Evolutionary conservation across 2,797 vertebrate genomes (phyloP).

Genomic region (Catostomus latipinnis): DNA sequence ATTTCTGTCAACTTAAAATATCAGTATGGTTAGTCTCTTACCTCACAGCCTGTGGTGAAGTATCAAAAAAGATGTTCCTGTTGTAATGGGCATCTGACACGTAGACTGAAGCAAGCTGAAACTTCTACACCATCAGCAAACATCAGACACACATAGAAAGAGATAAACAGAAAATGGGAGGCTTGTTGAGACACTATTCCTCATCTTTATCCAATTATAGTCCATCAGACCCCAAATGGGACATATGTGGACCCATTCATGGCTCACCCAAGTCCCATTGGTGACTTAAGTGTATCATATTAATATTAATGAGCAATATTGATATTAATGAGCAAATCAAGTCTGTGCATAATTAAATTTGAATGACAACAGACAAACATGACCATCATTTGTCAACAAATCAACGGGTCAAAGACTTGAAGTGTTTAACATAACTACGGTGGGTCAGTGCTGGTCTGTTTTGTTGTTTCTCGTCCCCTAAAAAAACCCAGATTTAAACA

Average conservation of each 20-base stretch:
- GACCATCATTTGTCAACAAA: not conserved
- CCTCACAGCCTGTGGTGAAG: slow-evolving; percentile 86
- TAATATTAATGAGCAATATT: not conserved
- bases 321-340: not conserved
- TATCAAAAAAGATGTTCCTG: slow-evolving; percentile 89
- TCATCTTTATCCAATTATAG: too few relatives aligned
- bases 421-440: not conserved
- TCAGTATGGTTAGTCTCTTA: slow-evolving; percentile 60
- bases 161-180: not conserved
- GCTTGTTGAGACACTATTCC: too few relatives aligned
- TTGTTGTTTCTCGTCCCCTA: not conserved
- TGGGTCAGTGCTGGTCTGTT: not conserved
- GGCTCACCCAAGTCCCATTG: too few relatives aligned
- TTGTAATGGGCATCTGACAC: slow-evolving; percentile 93
- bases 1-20: not conserved
- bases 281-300: too few relatives aligned
- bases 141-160: not conserved
- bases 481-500: not conserved
- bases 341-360: not conserved
- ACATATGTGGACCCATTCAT: too few relatives aligned
- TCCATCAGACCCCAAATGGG: too few relatives aligned
- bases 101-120: slow-evolving; percentile 86
- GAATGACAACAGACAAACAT: too few relatives aligned
- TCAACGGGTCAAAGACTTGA: not conserved
- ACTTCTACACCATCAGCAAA: slow-evolving; percentile 70